Evolutionary conservation across 1,140 invertebrate genomes (phyloP), one percentile per base, ranked within the genome.

Genomic region (Diabrotica undecimpunctata): DNA sequence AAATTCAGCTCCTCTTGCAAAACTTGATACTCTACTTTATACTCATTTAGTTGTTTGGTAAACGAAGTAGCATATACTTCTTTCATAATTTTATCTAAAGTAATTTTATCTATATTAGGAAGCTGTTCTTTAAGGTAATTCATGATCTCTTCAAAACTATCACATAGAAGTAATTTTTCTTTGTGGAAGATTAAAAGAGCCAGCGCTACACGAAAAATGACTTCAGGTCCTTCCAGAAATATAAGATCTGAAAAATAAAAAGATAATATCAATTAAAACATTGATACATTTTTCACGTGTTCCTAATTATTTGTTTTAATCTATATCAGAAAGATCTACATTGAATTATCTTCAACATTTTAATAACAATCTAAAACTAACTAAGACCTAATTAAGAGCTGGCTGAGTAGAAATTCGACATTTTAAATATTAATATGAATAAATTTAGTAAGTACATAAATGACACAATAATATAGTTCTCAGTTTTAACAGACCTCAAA

Each of bases 1-100:
- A 86, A 84, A 25, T 87, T 83, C 82, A 94, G 91, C 80, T 98
- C 95, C 78, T 98, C 95, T 71, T 96, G 89, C 6, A 98, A 81
- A 0, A 98, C 94, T 72, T 94, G 90, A 74, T 98, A 98, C 75
- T 98, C 96, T 0, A 97, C 92, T 72, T 93, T 90, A 76, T 98
- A 98, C 65, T 96, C 93, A 39, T 90, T 87, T 35, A 98, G 80
- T 74, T 96, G 90, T 65, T 90, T 88, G 7, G 83, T 84, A 61
- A 96, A 89, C 73, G 97, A 93, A 69, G 91, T 81, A 5, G 87
- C 86, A 67, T 54, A 14, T 79, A 94, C 93, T 75, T 81, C 78
- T 81, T 91, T 89, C 80, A 95, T 87, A 51, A 94, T 85, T 70
- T 86, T 84, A 62, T 92, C 88, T 71, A 89, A 82, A n/a, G 80